Base-by-base conservation (phyloP, 2,797 vertebrate species). In the Momotus momota region DNA sequence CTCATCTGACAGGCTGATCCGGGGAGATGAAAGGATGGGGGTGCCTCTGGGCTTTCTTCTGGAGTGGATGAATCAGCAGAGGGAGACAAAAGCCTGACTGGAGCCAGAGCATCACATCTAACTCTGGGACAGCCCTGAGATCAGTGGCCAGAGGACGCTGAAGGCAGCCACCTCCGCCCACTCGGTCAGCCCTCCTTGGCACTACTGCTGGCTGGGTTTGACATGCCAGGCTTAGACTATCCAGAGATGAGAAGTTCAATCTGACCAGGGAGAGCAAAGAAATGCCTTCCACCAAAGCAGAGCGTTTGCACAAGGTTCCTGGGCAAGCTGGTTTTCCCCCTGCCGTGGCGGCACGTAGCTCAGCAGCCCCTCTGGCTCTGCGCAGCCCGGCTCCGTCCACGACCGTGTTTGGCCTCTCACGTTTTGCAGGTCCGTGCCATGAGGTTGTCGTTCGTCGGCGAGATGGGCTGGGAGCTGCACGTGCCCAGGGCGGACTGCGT, bases 401-500 rank as follows among this genome's bases (percentile, higher is more conserved):
- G 38, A 62, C 29, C 11, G 0, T 10, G 9, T 83, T 19, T 29
- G 21, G 2, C 40, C 58, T 62, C 15, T 43, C 52, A 48, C 46
- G 2, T 81, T 55, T 26, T 3, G 0, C 97, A 99, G 99, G 99
- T 99, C 55, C 98, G 99, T 77, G 99, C 99, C 52, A 98, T 99
- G 98, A 98, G 99, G 55, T 92, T 99, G 94, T 99, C 99, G 0
- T 99, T 99, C 1, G 99, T 99, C 1, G 99, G 99, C 0, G 99
- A 99, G 98, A 97, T 99, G 93, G 99, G 99, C 91, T 99, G 99
- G 99, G 99, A 99, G 98, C 98, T 99, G 93, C 99, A 99, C 51
- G 96, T 99, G 80, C 99, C 99, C 61, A 96, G 81, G 96, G 96
- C 90, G 0, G 98, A 99, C 79, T 99, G 99, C 8, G 96, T 99